Evolutionary conservation across 2,888 invertebrate genomes (phyloP), one percentile per base, ranked within the genome.

Genomic region (Argyresthia goedartella): DNA sequence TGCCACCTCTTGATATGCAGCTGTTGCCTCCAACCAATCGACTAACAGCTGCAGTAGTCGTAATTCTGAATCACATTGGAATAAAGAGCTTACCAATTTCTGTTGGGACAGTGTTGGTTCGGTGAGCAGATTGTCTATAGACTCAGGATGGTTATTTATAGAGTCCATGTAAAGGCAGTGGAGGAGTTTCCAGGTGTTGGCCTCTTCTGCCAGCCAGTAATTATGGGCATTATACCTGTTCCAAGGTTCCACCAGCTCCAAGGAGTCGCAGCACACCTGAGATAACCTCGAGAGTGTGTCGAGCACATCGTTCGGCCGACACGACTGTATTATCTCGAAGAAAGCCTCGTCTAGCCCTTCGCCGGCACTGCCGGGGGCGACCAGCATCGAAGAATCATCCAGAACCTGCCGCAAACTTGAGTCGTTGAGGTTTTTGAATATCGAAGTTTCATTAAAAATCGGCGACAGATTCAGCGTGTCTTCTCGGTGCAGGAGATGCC

Each of bases 21-120:
- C 93, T 70, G 93, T 94, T 42, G 91, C 90, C 76, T 98, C 98
- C 51, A 98, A 73, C 98, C 98, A 98, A 74, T 97, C 97, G 25
- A 97, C 92, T 43, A 98, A 91, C 49, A 97, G 72, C 73, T 98
- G 95, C 64, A 92, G 90, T 67, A 94, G 90, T 36, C 94, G 77
- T 35, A 90, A 63, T 54, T 89, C 89, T 0, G 88, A 74, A 62
- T 90, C 89, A 52, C 78, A 79, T 73, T 75, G 73, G 60, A 81
- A 84, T 55, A 84, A 69, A 49, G 74, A 74, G 51, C 64, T 64
- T 1, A 86, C 81, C 56, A 87, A 69, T 33, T 66, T 73, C 61
- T 80, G 74, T 57, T 84, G 85, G 1, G 81, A 84, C 33, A 81
- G 57, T 48, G 76, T 81, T 53, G 71, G 67, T 67, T 84, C 71